phyloP scores from a whole-genome alignment of 1,140 invertebrate genomes.

The Drosophila micromelanica region DNA sequence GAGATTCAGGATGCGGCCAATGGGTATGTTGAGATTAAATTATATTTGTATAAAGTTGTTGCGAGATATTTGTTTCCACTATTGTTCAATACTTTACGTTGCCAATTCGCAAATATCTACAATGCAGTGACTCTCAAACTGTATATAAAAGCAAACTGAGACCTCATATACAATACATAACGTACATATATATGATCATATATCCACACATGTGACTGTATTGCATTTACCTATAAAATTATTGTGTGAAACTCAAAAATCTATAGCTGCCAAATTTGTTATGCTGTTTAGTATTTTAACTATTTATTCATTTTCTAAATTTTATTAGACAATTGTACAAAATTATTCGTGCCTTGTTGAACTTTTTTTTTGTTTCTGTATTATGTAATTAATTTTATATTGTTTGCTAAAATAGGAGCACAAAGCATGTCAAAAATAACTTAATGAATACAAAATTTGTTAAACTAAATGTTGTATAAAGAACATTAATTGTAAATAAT shows the following conservation, averaged over 20 bases:
- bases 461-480: conserved; percentile 75
- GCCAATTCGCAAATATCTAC: conserved; percentile 36
- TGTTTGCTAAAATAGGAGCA: conserved; percentile 70
- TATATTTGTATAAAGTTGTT: conserved; percentile 1
- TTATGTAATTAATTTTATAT: conserved; percentile 52
- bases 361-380: conserved; percentile 46
- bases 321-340: conserved; percentile 27
- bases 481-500: conserved; percentile 59
- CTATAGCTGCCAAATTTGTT: conserved; percentile 69
- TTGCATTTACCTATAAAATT: conserved; percentile 69
- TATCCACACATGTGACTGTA: conserved; percentile 26
- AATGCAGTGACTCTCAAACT: conserved; percentile 47
- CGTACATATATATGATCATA: conserved; percentile 33
- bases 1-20: conserved; percentile 92
- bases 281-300: conserved; percentile 75
- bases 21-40: conserved; percentile 87
- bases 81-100: conserved; percentile 44
- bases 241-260: conserved; percentile 65
- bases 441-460: conserved; percentile 47
- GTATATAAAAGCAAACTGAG: conserved; percentile 55
- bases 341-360: conserved; percentile 41
- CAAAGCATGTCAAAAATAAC: conserved; percentile 51
- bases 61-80: conserved; percentile 16
- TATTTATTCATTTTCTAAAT: conserved; percentile 42
- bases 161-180: conserved; percentile 42